Evolutionary conservation across 2,113 vertebrate species (phyloP), one percentile per base, ranked within the genome.

Genomic region (Myodes glareolus): DNA sequence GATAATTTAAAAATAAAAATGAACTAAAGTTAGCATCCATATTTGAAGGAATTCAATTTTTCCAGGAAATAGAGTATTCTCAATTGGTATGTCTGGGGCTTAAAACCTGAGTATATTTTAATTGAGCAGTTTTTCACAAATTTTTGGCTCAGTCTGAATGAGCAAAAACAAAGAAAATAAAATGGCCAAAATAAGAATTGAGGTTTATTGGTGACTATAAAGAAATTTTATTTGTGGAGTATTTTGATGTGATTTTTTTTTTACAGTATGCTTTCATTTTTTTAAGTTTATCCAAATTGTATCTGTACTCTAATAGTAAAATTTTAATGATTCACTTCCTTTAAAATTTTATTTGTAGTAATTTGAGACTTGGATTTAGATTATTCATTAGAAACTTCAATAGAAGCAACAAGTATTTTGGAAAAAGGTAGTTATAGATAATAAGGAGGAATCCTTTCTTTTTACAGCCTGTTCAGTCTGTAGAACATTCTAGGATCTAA

Each of bases 401-500:
- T 93, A 96, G 63, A 96, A 92, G 75, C 85, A 96, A 73, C 78
- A 42, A 94, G 78, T 96, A 96, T 96, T 81, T 70, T 84, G 68
- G 96, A 94, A 75, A 95, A 67, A 97, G 95, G 33, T 95, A 96
- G 77, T 65, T 94, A 58, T 92, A 96, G 95, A 94, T 95, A 96
- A 96, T 96, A 91, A 96, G 94, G 95, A 96, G 91, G 55, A 96
- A 91, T 96, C 88, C 97, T 96, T 97, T 97, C 94, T 97, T 97
- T 97, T 94, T 96, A 84, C 87, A 95, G 93, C 93, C 96, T 97
- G 55, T 95, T 98, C 63, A 90, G 91, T 97, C 94, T 97, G 3
- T 97, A 97, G 96, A 88, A 91, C 94, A 96, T 96, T 97, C 61
- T 97, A 96, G 96, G 82, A 94, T 96, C 97, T 98, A 95, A 96